Evolutionary conservation across 2,113 vertebrate genomes (phyloP).

Genomic region (Apistogramma diplotaenia): DNA sequence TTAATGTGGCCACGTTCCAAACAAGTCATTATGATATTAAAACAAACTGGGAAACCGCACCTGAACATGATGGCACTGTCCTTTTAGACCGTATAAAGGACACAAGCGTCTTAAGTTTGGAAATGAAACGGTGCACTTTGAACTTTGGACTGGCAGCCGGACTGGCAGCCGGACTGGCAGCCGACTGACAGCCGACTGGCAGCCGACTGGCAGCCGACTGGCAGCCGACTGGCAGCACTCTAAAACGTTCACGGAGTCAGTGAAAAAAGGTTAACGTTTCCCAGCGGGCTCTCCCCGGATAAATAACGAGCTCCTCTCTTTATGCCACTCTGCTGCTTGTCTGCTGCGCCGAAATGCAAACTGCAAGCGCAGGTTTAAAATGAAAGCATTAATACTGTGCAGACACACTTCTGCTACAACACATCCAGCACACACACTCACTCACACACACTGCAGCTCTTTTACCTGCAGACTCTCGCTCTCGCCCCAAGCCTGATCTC

Average conservation of each 20-base stretch:
- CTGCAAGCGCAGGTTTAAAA: conserved; percentile 2
- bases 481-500: conserved; percentile 68
- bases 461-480: conserved; percentile 63
- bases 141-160: background rate
- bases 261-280: background rate
- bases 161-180: background rate
- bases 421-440: conserved; percentile 45
- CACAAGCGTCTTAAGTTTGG: background rate
- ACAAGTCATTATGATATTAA: conserved; percentile 33
- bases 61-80: conserved; percentile 19
- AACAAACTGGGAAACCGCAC: conserved; percentile 45
- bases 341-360: background rate
- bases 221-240: background rate
- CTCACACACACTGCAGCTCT: conserved; percentile 59
- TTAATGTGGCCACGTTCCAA: conserved; percentile 19
- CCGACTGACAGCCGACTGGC: too few species aligned
- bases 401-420: conserved; percentile 34
- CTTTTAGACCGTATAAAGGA: background rate
- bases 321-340: background rate
- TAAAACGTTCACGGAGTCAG: background rate
- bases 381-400: conserved; percentile 12
- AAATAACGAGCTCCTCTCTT: background rate
- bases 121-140: conserved; percentile 2
- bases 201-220: background rate
- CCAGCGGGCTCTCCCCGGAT: background rate